phyloP scores from a whole-genome alignment of 1,140 invertebrate species.

The Venturia canescens region DNA sequence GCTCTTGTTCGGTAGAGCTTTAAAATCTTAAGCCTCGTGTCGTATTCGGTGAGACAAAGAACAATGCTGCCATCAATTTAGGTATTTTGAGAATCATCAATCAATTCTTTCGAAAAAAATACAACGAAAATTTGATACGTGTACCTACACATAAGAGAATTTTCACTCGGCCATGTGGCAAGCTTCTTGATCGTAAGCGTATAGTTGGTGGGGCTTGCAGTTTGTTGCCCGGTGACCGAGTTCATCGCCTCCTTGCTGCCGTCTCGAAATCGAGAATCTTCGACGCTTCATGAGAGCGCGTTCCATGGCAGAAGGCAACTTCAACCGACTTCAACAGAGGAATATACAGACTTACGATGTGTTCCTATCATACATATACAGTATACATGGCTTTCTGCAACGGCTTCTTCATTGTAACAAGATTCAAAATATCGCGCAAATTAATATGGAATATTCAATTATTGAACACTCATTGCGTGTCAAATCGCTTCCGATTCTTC shows the following conservation, averaged over 20 bases:
- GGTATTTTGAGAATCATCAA: no score
- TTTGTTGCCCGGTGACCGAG: conserved; percentile 78
- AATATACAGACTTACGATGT: conserved; percentile 33
- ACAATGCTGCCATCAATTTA: no score
- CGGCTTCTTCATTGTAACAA: no score
- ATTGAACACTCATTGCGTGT: no score
- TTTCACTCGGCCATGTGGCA: conserved; percentile 24
- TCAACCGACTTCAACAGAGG: no score
- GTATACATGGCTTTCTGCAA: conserved; percentile 34
- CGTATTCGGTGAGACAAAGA: no score
- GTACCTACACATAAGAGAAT: conserved; percentile 48
- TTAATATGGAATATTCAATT: no score
- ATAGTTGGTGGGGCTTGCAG: conserved; percentile 67
- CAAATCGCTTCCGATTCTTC: no score
- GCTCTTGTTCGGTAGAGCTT: no score
- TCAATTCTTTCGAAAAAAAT: background rate
- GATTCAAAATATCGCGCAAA: no score
- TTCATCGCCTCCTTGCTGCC: conserved; percentile 71
- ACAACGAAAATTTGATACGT: conserved; percentile 22
- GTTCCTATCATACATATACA: no score
- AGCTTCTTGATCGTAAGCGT: conserved; percentile 53
- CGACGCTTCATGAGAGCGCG: conserved; percentile 47
- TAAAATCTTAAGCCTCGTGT: no score
- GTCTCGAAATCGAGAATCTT: conserved; percentile 75
- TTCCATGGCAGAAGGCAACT: background rate